Conservation (phyloP, 1,140 invertebrate species). For the Sipha flava region DNA sequence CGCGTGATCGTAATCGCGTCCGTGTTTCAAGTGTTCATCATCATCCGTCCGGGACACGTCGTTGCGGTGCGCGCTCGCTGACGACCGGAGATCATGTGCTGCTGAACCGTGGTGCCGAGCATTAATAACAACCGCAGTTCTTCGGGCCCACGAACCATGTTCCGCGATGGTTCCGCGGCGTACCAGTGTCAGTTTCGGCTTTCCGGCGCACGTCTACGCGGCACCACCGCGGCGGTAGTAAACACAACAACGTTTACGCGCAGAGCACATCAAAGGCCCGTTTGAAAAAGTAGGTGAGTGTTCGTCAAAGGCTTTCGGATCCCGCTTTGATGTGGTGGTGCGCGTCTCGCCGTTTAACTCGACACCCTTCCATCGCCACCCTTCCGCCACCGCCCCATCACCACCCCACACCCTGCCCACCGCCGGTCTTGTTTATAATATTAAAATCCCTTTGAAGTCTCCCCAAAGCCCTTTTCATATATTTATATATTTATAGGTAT, state of each 20-base stretch:
- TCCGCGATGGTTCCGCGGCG: not conserved
- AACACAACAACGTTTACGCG: not conserved
- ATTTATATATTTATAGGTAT: not conserved
- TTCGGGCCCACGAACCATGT: constrained; percentile 3
- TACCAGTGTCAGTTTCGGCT: constrained; percentile 8
- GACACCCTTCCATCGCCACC: not conserved
- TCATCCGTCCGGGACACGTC: not conserved
- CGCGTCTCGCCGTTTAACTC: constrained; percentile 26
- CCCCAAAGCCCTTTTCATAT: not conserved
- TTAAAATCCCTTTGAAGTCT: constrained; percentile 30
- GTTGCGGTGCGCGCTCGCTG: not conserved
- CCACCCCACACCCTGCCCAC: not conserved
- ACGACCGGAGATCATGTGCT: no score
- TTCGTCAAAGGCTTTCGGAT: constrained; percentile 24
- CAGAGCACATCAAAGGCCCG: constrained; percentile 17
- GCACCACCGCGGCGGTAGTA: not conserved
- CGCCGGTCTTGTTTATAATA: constrained; percentile 16
- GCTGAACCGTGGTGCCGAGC: no score
- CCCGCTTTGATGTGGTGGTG: constrained; percentile 24
- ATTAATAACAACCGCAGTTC: no score
- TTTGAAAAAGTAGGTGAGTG: constrained; percentile 12
- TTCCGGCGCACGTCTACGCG: not conserved
- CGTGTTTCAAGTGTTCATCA: no score
- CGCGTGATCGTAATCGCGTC: no score
- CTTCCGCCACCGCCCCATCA: not conserved